Conservation (phyloP, 2,888 invertebrate species). For the Lutraria lutraria region DNA sequence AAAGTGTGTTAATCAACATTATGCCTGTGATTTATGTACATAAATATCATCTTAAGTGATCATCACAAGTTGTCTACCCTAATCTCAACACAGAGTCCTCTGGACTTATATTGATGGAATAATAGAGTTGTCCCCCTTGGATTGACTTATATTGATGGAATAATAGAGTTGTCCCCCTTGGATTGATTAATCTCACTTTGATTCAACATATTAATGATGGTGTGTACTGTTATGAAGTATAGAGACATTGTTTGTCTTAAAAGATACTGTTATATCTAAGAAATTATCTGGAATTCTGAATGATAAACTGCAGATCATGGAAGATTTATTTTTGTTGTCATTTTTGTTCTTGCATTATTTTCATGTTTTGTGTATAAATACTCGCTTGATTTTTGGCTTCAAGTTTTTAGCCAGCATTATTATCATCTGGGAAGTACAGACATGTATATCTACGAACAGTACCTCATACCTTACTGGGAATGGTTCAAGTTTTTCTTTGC, state of each 20-base stretch:
- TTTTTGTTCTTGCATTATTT: background rate
- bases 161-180: background rate
- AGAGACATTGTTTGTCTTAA: background rate
- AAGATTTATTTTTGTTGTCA: no score
- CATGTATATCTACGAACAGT: background rate
- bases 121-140: background rate
- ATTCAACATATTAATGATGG: background rate
- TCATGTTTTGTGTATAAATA: background rate
- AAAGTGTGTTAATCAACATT: slow-evolving; percentile 17
- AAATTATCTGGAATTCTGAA: background rate
- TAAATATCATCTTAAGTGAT: slow-evolving; percentile 34
- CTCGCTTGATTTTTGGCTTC: background rate
- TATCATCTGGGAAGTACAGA: background rate
- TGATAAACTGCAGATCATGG: no score
- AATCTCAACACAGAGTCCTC: background rate
- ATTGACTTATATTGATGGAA: background rate
- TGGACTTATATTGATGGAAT: background rate
- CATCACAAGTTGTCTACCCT: slow-evolving; percentile 18
- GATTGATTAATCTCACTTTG: background rate
- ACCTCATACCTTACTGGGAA: background rate
- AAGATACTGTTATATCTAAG: background rate
- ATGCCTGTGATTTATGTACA: slow-evolving; percentile 51
- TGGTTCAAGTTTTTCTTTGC: no score
- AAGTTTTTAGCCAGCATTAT: background rate
- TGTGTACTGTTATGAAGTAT: background rate